Percentiles rank a stretch among this genome's conserved stretches.
phyloP scores from a whole-genome alignment of 2,113 vertebrate genomes.

The Neodon shergylaensis region DNA sequence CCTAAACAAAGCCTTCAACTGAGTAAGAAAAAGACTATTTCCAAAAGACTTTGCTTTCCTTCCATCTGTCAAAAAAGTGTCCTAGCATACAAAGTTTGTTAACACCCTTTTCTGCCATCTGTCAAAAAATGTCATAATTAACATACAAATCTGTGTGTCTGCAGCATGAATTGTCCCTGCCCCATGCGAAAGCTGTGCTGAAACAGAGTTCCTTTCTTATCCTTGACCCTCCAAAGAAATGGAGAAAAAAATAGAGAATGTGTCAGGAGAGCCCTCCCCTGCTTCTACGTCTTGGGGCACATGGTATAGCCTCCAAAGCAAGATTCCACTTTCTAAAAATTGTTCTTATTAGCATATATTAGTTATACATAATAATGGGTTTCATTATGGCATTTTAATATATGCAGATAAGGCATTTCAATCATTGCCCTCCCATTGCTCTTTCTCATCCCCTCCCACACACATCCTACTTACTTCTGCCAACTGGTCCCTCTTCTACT shows the following conservation, averaged over 20 bases:
- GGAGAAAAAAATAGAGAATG: background rate
- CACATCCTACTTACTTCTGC: background rate
- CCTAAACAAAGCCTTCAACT: slow-evolving; percentile 32
- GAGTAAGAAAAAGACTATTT: slow-evolving; percentile 30
- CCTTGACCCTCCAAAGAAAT: background rate
- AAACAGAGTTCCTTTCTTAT: background rate
- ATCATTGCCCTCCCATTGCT: background rate
- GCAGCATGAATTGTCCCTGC: background rate
- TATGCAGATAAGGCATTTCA: background rate
- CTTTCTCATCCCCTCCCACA: background rate
- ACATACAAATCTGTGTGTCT: slow-evolving; percentile 27
- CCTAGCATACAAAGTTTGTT: slow-evolving; percentile 41
- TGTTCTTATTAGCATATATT: background rate
- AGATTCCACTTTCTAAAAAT: background rate
- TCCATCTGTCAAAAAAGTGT: slow-evolving; percentile 54
- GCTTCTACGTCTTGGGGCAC: background rate
- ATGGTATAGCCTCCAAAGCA: background rate
- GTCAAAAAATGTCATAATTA: slow-evolving; percentile 39
- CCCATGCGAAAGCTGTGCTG: background rate
- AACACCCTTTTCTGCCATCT: slow-evolving; percentile 47
- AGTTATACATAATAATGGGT: background rate
- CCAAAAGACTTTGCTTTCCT: slow-evolving; percentile 35
- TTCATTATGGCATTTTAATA: background rate
- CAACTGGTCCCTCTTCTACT: background rate
- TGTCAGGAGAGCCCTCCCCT: background rate